Conservation (phyloP, 2,113 vertebrate species). For the Pitta sordida region DNA sequence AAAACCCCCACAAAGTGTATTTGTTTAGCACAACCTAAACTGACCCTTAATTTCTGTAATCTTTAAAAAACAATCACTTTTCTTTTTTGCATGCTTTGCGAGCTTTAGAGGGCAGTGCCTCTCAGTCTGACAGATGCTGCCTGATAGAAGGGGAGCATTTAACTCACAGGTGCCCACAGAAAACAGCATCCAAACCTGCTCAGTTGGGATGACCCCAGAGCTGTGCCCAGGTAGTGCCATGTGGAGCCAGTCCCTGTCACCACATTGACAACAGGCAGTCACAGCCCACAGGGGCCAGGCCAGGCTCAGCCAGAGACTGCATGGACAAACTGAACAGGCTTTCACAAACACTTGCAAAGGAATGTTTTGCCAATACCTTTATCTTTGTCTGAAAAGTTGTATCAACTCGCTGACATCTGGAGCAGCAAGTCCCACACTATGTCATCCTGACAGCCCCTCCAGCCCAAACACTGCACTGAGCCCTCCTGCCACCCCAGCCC, state of each 20-base stretch:
- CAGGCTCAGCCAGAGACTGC: background rate
- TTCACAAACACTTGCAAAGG: background rate
- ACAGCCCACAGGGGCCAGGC: fast-evolving
- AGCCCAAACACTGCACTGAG: background rate
- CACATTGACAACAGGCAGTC: background rate
- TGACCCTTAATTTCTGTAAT: background rate
- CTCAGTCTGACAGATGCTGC: fast-evolving
- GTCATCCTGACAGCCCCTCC: fast-evolving
- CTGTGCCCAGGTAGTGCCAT: fast-evolving
- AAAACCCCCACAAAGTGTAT: background rate
- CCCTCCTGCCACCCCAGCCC: background rate
- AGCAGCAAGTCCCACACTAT: fast-evolving
- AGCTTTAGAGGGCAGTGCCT: background rate
- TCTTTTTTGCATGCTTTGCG: background rate
- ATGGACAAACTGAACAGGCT: fast-evolving
- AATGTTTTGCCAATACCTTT: background rate
- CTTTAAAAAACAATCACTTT: background rate
- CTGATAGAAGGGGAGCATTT: background rate
- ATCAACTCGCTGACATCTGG: fast-evolving
- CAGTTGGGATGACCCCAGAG: background rate
- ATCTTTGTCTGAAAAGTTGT: background rate
- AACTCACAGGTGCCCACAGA: background rate
- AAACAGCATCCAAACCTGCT: background rate
- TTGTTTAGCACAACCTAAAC: background rate
- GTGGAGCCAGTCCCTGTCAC: background rate